Evolutionary conservation across 2,888 invertebrate genomes (phyloP), one percentile per base, ranked within the genome.

Genomic region (Sphaerophoria taeniata): DNA sequence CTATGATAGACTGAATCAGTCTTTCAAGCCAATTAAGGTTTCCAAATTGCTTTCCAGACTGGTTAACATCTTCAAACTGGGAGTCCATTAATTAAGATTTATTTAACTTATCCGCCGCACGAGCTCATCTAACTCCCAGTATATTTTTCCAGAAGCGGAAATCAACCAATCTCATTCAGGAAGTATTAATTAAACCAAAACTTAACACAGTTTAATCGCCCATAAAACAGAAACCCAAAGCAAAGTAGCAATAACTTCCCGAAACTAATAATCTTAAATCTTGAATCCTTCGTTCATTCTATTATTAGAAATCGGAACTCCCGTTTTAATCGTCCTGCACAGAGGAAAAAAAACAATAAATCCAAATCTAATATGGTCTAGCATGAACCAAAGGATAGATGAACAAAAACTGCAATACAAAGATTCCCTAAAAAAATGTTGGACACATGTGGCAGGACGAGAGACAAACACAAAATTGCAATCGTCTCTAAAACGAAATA

Each of bases 321-420:
- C 60, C 39, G 33, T 53, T 14, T 70, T 55, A 77, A 82, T 69
- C 69, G 73, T 63, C 39, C 43, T 11, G 43, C 33, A 49, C 55
- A 45, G 43, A 55, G 70, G 47, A 47, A 58, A 63, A 53, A 53
- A 56, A 75, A 53, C 79, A 45, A 80, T 84, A 84, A 84, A 84
- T 80, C 72, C 80, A 69, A 80, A 72, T 72, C 75, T 71, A 67
- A 75, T 80, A 84, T 45, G 55, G 39, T 51, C 36, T 16, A 55
- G 71, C 75, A 69, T 61, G 36, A 47, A 34, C 65, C 67, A 36
- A 56, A 67, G 39, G 65, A 56, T 61, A 45, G 73, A 65, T 58
- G 51, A 9, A 43, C 56, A 24, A 12, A 49, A 60, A 69, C 33
- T 43, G 49, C 33, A 11, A 6, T 2, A 24, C 6, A 45, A 7